Evolutionary conservation across 1,140 invertebrate genomes (phyloP).

Genomic region (Campoletis sonorensis): DNA sequence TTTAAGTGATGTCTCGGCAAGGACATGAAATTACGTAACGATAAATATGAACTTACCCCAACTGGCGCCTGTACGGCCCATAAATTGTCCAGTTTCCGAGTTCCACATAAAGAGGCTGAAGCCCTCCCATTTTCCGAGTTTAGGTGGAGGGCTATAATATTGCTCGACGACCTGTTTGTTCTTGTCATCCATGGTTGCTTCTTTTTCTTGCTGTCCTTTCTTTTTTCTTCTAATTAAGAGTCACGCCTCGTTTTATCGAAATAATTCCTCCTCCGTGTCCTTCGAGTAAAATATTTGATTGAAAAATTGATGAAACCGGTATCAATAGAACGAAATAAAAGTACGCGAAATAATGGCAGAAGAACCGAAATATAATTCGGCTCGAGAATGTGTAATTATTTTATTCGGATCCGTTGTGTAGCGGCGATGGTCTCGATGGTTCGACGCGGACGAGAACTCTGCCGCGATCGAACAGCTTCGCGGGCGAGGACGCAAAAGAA

Average conservation of each 20-base stretch:
- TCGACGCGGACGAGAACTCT: slow-evolving; percentile 47
- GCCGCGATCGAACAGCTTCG: slow-evolving; percentile 63
- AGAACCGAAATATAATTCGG: not conserved
- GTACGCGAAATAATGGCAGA: too few relatives aligned
- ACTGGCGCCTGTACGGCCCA: slow-evolving; percentile 91
- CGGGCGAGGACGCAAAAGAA: slow-evolving; percentile 67
- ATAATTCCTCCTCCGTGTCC: not conserved
- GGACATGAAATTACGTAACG: slow-evolving; percentile 23
- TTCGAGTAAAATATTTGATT: not conserved
- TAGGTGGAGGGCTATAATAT: slow-evolving; percentile 87
- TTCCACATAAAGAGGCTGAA: slow-evolving; percentile 92
- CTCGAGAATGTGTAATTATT: not conserved
- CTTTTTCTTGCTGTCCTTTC: not conserved
- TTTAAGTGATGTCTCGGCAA: not conserved
- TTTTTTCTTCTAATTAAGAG: not conserved
- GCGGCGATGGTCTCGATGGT: slow-evolving; percentile 27
- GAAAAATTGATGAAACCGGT: not conserved
- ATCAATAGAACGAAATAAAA: too few relatives aligned
- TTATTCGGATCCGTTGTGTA: not conserved
- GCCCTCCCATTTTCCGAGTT: slow-evolving; percentile 90
- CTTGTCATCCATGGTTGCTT: slow-evolving; percentile 83
- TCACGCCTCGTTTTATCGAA: slow-evolving; percentile 1
- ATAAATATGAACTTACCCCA: slow-evolving; percentile 86
- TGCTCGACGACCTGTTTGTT: slow-evolving; percentile 85
- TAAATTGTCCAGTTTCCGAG: slow-evolving; percentile 90